phyloP scores from a whole-genome alignment of 2,888 invertebrate genomes.

The Cephalotes varians region DNA sequence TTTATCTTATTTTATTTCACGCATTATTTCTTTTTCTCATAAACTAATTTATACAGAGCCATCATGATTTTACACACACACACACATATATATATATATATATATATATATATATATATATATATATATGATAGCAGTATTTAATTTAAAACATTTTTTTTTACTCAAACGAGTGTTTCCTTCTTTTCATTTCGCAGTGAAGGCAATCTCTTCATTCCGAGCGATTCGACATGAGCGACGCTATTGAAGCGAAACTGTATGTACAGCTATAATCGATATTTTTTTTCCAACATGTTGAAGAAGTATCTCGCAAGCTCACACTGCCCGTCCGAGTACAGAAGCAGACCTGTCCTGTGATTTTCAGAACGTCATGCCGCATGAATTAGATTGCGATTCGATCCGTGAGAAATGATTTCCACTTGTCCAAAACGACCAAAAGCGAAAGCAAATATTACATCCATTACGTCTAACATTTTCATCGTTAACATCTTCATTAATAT shows the following conservation, averaged over 20 bases:
- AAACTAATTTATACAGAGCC: background rate
- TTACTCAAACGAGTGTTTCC: background rate
- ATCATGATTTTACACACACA: background rate
- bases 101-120: too few relatives aligned
- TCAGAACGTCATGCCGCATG: conserved; percentile 52
- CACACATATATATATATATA: too few relatives aligned
- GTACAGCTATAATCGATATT: conserved; percentile 42
- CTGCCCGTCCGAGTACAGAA: conserved; percentile 81
- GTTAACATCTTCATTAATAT: conserved; percentile 3
- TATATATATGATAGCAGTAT: background rate
- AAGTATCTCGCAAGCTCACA: conserved; percentile 80
- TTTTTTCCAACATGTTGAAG: conserved; percentile 56
- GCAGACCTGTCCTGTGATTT: conserved; percentile 70
- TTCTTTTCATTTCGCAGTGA: background rate
- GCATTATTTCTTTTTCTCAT: background rate
- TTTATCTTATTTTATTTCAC: background rate
- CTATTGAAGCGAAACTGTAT: conserved; percentile 43
- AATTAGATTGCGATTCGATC: background rate
- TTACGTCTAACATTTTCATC: background rate
- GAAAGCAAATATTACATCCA: background rate
- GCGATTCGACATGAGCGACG: conserved; percentile 64
- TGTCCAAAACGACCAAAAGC: conserved; percentile 4
- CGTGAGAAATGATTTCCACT: background rate
- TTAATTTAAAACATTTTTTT: conserved; percentile 3
- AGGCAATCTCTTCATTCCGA: too few relatives aligned